Percentiles rank a stretch among this genome's conserved stretches.
Evolutionary conservation across 2,888 invertebrate genomes (phyloP).

Genomic region (Sarcophaga carnaria): DNA sequence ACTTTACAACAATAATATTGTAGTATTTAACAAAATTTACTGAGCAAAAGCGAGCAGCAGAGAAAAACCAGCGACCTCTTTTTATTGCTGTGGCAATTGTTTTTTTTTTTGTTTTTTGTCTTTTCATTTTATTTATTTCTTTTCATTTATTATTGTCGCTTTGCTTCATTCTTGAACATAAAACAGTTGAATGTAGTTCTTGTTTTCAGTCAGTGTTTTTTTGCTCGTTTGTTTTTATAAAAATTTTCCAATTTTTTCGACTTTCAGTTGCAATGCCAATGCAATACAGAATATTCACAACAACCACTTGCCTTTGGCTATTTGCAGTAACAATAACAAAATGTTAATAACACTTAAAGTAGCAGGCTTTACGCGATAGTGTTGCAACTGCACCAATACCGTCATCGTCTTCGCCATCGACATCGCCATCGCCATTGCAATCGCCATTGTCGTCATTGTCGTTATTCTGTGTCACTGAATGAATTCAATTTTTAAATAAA

Average conservation of each 20-base stretch:
- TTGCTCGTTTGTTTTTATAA: neutral
- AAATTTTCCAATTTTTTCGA: neutral
- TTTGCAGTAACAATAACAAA: slow-evolving; percentile 45
- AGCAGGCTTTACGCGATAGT: slow-evolving; percentile 41
- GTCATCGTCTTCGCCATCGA: too few relatives aligned
- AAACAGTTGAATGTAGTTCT: slow-evolving; percentile 23
- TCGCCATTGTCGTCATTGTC: slow-evolving; percentile 11
- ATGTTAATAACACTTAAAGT: slow-evolving; percentile 55
- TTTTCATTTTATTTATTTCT: slow-evolving; percentile 14
- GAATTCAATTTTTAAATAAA: slow-evolving; percentile 1
- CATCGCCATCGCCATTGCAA: neutral
- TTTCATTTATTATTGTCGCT: slow-evolving; percentile 28
- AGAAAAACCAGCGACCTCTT: slow-evolving; percentile 46
- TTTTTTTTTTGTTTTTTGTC: slow-evolving; percentile 14
- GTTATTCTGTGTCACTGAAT: slow-evolving; percentile 60
- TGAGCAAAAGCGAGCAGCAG: slow-evolving; percentile 15
- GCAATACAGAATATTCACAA: slow-evolving; percentile 45
- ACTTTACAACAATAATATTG: slow-evolving; percentile 11
- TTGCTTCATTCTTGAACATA: slow-evolving; percentile 35
- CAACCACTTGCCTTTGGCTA: slow-evolving; percentile 37
- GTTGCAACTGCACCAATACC: slow-evolving; percentile 11
- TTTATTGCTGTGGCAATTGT: slow-evolving; percentile 39
- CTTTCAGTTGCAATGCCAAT: slow-evolving; percentile 58
- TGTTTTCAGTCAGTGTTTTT: slow-evolving; percentile 25
- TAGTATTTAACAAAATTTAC: neutral